Percentiles rank a stretch among this genome's conserved stretches.
Evolutionary conservation across 2,113 vertebrate species (phyloP).

Genomic region (Malaclemys terrapin): DNA sequence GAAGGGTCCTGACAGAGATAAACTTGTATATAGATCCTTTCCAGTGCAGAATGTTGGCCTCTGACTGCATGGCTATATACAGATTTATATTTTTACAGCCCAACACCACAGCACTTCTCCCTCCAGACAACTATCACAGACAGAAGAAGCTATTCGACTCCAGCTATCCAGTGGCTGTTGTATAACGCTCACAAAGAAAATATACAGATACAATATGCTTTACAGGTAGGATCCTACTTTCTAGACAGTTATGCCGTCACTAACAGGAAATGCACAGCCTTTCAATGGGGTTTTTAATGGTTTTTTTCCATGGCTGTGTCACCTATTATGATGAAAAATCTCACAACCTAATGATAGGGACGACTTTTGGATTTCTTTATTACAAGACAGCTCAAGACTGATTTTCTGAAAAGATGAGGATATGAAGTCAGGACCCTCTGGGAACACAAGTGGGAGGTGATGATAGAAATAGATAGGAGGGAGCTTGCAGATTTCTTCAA

Average conservation of each 20-base stretch:
- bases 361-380: neutral
- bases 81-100: neutral
- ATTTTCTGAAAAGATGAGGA: neutral
- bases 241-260: neutral
- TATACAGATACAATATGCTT: neutral
- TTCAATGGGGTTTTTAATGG: neutral
- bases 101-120: rapidly evolving
- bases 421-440: neutral
- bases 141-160: too few relatives aligned
- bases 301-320: rapidly evolving
- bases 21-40: neutral
- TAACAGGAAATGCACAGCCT: neutral
- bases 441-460: neutral
- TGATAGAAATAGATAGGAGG: neutral
- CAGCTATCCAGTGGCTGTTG: neutral
- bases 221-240: neutral
- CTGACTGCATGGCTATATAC: neutral
- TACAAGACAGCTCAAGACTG: neutral
- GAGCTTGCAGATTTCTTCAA: neutral
- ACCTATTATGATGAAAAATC: neutral
- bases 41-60: neutral
- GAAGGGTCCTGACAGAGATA: neutral
- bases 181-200: neutral
- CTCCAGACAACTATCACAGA: neutral
- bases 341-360: neutral